Conservation (phyloP, 2,797 vertebrate genomes). For the Chromis chromis region DNA sequence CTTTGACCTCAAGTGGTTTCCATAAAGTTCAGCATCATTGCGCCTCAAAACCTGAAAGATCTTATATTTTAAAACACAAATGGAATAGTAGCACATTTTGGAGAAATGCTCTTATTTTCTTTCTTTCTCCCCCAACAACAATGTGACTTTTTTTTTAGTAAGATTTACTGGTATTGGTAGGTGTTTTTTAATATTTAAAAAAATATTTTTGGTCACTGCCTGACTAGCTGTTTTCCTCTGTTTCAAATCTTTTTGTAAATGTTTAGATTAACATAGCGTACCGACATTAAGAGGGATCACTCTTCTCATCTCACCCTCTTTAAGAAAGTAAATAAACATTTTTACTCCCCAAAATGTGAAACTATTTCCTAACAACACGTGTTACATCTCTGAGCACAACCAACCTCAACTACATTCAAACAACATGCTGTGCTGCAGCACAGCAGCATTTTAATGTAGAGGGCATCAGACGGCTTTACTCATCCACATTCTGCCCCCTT, state of each 20-base stretch:
- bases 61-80: constrained; percentile 3
- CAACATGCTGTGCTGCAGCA: constrained; percentile 15
- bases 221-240: not conserved
- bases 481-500: constrained; percentile 44
- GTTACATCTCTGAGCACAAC: not conserved
- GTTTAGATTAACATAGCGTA: not conserved
- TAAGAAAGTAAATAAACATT: not conserved
- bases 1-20: constrained; percentile 31
- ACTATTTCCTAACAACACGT: not conserved
- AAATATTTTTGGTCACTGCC: not conserved
- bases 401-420: constrained; percentile 26
- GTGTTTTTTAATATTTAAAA: no score
- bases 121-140: not conserved
- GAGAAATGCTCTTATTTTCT: not conserved
- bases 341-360: constrained; percentile 8
- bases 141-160: not conserved
- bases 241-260: not conserved
- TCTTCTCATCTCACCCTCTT: not conserved
- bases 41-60: constrained; percentile 21
- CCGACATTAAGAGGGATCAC: not conserved
- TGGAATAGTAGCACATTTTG: constrained; percentile 1
- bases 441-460: constrained; percentile 25
- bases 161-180: not conserved
- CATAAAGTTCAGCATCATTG: not conserved
- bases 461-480: constrained; percentile 30